Evolutionary conservation across 2,888 invertebrate species (phyloP).

Genomic region (Agonopterix heracliana): DNA sequence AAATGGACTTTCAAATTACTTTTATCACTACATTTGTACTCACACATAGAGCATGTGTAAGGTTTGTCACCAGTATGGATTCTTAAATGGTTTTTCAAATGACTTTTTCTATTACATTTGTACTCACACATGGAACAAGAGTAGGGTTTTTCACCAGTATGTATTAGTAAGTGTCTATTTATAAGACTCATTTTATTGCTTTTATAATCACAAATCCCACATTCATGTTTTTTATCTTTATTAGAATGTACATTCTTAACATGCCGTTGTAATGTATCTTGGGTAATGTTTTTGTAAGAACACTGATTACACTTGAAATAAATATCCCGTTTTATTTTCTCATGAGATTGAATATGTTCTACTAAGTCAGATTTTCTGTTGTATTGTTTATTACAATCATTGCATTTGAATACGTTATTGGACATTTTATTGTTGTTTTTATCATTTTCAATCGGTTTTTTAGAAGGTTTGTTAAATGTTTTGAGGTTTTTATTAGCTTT

Average conservation of each 20-base stretch:
- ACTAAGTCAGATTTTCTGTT: not conserved
- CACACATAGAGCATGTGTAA: not conserved
- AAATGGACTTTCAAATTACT: slow-evolving; percentile 8
- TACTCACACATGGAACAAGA: not conserved
- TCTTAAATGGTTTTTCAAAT: slow-evolving; percentile 10
- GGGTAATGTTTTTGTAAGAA: not conserved
- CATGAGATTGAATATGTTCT: not conserved
- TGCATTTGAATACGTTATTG: not conserved
- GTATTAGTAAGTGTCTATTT: slow-evolving; percentile 9
- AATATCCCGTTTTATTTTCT: not conserved
- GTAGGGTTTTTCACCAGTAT: slow-evolving; percentile 1
- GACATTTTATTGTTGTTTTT: not conserved
- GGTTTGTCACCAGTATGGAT: slow-evolving; percentile 4
- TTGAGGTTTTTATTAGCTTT: not conserved
- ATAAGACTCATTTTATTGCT: not conserved
- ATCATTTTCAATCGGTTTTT: not conserved
- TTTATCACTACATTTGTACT: not conserved
- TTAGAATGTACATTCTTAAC: not conserved
- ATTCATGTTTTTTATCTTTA: not conserved
- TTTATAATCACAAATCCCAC: slow-evolving; percentile 1
- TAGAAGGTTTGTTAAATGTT: not conserved
- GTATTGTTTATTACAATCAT: not conserved
- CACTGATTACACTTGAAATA: slow-evolving; percentile 1
- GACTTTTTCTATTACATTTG: not conserved
- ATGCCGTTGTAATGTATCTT: not conserved